Base-by-base conservation (phyloP, 2,797 vertebrate genomes). In the Sebastes minor region DNA sequence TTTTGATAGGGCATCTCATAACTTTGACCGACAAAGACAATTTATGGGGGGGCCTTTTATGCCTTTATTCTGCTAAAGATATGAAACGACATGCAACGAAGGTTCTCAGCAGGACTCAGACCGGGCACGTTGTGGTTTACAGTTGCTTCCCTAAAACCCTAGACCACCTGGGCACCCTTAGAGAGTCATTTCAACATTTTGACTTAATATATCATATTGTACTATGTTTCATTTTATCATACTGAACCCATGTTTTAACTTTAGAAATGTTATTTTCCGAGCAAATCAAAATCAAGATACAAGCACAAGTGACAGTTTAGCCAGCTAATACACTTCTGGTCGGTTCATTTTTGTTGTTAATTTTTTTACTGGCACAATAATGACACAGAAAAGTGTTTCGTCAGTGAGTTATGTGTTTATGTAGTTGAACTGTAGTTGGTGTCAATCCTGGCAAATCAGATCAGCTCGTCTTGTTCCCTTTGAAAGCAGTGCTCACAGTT, bases 81-180 rank as follows among this genome's bases (percentile, higher is more conserved):
- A 52, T 18, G 18, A 52, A 52, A 52, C 8, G 8, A 9, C 20
- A 20, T 52, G 49, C 49, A 52, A 52, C 8, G 7, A 20, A 20
- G 49, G 52, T 23, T 55, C 52, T 52, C 7, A 52, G 46, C 46
- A 52, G 18, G 46, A n/a, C 8, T 52, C 18, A n/a, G 18, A 52
- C 18, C 0, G 3, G 18, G 0, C 10, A 20, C 1, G 46, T n/a
- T 20, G 46, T 52, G 46, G 46, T 52, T 52, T 20, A 52, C 0
- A 2, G 23, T 27, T 46, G 10, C 16, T 30, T 0, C 61, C 18
- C 38, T 63, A n/a, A 74, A 72, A 11, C 13, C 3, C 27, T 3
- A 8, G 4, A 63, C 11, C n/a, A 55, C 28, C 30, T 28, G 25
- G 38, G 13, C 30, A 74, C 11, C 1, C 22, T 2, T 63, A 35